These are phyloP conservation scores for Sebastes elongatus DNA, from an alignment of 2,797 vertebrate species.

Conservation along the genomic window DNA sequence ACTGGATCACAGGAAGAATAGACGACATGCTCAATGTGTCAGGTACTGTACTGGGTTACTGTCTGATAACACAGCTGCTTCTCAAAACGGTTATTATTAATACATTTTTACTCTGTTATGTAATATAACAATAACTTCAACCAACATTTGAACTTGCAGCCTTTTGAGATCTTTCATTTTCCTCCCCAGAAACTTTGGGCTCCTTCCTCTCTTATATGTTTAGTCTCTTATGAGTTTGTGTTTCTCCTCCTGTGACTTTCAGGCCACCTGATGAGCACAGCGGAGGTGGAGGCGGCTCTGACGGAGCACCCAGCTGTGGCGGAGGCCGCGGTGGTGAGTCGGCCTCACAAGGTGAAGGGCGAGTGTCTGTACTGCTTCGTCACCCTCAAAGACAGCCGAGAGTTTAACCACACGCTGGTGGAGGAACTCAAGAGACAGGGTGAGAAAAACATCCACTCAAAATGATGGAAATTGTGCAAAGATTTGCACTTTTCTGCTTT, in stretches of 20 bases:
- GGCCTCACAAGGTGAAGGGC: slow-evolving; percentile 82
- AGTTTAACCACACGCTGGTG: slow-evolving; percentile 75
- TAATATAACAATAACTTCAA: neutral
- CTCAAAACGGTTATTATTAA: neutral
- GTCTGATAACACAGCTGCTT: neutral
- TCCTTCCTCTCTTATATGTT: neutral
- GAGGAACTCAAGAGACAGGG: slow-evolving; percentile 84
- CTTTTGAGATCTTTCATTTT: neutral
- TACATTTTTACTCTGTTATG: neutral
- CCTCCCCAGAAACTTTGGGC: neutral
- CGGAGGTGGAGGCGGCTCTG: slow-evolving; percentile 85
- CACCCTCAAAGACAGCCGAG: slow-evolving; percentile 78
- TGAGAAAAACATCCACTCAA: slow-evolving; percentile 41
- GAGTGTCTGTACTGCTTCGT: slow-evolving; percentile 87
- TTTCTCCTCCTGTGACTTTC: neutral
- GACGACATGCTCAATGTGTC: slow-evolving; percentile 90
- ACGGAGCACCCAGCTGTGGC: slow-evolving; percentile 75
- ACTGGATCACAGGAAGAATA: slow-evolving; percentile 88
- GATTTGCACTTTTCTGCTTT: too few relatives aligned
- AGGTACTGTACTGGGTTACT: slow-evolving; percentile 61
- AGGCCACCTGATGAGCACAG: slow-evolving; percentile 87
- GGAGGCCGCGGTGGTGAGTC: slow-evolving; percentile 82
- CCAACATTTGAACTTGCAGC: neutral
- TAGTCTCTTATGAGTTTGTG: neutral
- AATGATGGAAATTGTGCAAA: neutral